Evolutionary conservation across 2,797 vertebrate genomes (phyloP).

Genomic region (Naso thynnoides): DNA sequence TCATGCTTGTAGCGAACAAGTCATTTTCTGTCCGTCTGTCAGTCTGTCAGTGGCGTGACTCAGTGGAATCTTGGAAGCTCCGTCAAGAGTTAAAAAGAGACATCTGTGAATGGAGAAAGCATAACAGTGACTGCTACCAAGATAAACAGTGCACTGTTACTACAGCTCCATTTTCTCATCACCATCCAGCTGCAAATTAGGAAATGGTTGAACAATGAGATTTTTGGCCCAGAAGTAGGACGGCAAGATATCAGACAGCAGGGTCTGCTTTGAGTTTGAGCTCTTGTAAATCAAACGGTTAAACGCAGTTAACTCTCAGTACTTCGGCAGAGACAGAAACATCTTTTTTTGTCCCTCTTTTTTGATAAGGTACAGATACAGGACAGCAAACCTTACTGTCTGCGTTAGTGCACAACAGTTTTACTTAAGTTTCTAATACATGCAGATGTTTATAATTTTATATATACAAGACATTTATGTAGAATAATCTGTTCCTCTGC

Average conservation of each 20-base stretch:
- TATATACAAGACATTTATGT: too few species aligned
- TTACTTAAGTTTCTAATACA: too few species aligned
- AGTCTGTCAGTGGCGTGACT: slow-evolving; percentile 53
- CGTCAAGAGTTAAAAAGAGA: slow-evolving; percentile 69
- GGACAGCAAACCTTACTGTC: too few species aligned
- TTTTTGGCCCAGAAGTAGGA: slow-evolving; percentile 27
- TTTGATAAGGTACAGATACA: too few species aligned
- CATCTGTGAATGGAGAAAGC: slow-evolving; percentile 72
- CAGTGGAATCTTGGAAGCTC: slow-evolving; percentile 55
- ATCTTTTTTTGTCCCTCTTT: too few species aligned
- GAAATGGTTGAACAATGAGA: slow-evolving; percentile 61
- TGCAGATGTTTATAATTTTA: too few species aligned
- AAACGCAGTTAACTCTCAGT: slow-evolving; percentile 10
- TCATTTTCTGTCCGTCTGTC: slow-evolving; percentile 35
- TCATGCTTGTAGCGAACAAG: slow-evolving; percentile 28
- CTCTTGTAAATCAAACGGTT: slow-evolving; percentile 26
- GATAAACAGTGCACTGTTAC: slow-evolving; percentile 73
- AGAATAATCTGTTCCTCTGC: too few species aligned
- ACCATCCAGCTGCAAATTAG: slow-evolving; percentile 66
- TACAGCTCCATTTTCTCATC: slow-evolving; percentile 64
- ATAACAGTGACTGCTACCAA: slow-evolving; percentile 69
- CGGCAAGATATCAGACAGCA: slow-evolving; percentile 14
- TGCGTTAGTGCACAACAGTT: too few species aligned
- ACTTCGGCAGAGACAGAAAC: not conserved
- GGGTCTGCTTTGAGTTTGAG: slow-evolving; percentile 20